These are phyloP conservation scores for Cirrhinus mrigala DNA, from an alignment of 2,797 vertebrate genomes.

Conservation along the genomic window DNA sequence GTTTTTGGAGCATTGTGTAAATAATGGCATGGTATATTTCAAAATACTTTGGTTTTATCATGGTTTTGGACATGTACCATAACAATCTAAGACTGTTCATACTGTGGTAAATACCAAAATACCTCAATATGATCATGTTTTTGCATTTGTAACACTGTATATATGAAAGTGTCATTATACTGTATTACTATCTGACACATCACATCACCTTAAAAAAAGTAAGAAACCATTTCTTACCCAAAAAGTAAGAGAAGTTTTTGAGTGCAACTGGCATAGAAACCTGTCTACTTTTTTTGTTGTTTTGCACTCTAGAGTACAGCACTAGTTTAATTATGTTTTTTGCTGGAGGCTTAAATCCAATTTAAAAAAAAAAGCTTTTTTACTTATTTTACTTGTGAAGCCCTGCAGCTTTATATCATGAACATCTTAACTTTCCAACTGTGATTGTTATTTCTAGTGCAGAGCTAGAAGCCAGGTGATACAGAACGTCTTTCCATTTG, in stretches of 20 bases:
- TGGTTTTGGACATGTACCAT: background rate
- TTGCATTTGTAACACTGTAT: background rate
- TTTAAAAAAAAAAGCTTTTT: conserved; percentile 2
- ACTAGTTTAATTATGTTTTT: conserved; percentile 3
- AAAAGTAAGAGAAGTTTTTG: background rate
- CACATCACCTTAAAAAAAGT: background rate
- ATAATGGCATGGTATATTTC: too few relatives aligned
- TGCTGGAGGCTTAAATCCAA: background rate
- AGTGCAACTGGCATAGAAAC: background rate
- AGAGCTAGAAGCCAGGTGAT: background rate
- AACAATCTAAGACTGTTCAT: background rate
- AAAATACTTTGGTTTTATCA: background rate
- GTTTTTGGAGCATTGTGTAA: too few relatives aligned
- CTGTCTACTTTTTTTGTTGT: background rate
- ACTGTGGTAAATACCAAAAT: background rate
- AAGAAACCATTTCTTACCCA: background rate
- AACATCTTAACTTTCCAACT: background rate
- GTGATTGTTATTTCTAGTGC: conserved; percentile 6
- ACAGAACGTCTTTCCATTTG: background rate
- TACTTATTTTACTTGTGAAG: conserved; percentile 4
- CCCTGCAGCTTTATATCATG: background rate
- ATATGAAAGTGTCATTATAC: background rate
- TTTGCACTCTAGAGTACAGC: background rate
- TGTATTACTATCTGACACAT: background rate
- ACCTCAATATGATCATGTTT: background rate